Evolutionary conservation across 2,888 invertebrate genomes (phyloP).

Genomic region (Ctenicera cuprea): DNA sequence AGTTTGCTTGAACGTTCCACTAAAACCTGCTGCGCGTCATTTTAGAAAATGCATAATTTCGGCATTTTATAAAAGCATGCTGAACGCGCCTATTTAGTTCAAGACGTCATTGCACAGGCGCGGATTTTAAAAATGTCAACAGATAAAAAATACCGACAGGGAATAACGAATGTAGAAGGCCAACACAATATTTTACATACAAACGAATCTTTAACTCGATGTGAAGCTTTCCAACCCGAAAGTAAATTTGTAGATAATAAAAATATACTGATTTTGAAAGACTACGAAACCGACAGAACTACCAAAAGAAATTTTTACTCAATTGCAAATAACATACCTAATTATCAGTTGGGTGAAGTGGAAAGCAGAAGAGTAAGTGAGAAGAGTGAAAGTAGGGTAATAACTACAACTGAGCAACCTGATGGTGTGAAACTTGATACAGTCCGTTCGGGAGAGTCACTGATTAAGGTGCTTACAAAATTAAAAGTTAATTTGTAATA

Average conservation of each 20-base stretch:
- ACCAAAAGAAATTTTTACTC: neutral
- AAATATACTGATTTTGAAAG: neutral
- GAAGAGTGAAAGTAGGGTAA: no score
- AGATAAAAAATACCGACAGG: neutral
- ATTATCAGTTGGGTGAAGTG: neutral
- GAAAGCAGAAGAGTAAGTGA: no score
- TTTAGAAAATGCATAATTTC: no score
- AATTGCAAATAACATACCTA: neutral
- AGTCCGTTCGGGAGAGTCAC: slow-evolving; percentile 20
- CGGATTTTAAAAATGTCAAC: neutral
- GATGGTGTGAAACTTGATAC: neutral
- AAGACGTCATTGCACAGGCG: neutral
- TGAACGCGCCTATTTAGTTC: no score
- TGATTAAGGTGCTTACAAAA: slow-evolving; percentile 29
- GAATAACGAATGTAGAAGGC: neutral
- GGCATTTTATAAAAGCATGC: no score
- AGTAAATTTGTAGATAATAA: neutral
- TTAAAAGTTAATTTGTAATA: no score
- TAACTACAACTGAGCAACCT: neutral
- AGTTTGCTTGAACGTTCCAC: no score
- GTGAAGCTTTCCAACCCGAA: neutral
- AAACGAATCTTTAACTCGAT: neutral
- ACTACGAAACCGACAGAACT: neutral
- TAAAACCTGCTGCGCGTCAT: no score
- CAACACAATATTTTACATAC: neutral